A percentile compares a stretch with the other conserved stretches of the same genome.
Conservation (phyloP, 2,797 vertebrate species). For the Austrolebias charrua region DNA sequence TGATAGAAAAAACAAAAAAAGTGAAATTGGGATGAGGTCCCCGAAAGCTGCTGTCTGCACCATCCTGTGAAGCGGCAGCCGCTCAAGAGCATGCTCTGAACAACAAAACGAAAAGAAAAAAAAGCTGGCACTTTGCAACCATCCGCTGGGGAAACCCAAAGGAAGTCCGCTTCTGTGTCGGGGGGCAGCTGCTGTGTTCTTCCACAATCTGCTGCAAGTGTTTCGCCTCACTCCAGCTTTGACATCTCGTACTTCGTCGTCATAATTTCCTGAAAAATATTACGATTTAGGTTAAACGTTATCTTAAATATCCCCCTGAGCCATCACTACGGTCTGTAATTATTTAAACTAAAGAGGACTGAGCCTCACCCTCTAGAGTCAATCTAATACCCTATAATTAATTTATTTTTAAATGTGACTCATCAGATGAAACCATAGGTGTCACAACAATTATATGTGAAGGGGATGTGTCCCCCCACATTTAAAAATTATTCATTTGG, state of each 20-base stretch:
- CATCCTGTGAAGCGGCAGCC: constrained; percentile 19
- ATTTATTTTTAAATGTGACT: too few species aligned
- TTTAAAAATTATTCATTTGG: too few species aligned
- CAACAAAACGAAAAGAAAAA: not conserved
- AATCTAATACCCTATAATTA: too few species aligned
- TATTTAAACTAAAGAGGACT: not conserved
- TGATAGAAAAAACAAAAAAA: constrained; percentile 21
- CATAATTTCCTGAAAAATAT: constrained; percentile 85
- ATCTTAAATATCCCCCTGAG: too few species aligned
- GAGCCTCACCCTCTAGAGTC: too few species aligned
- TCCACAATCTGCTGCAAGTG: constrained; percentile 10
- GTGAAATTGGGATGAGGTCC: constrained; percentile 30
- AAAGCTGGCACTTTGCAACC: constrained; percentile 37
- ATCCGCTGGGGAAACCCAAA: constrained; percentile 26
- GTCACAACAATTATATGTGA: too few species aligned
- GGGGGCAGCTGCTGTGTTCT: constrained; percentile 18
- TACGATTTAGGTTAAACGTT: not conserved
- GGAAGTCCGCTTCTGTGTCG: constrained; percentile 31
- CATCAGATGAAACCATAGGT: too few species aligned
- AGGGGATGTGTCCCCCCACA: too few species aligned
- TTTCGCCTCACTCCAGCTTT: constrained; percentile 83
- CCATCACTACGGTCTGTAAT: too few species aligned
- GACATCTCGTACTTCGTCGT: constrained; percentile 91
- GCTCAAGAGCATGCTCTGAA: constrained; percentile 23
- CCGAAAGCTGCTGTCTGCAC: constrained; percentile 17